phyloP scores from a whole-genome alignment of 2,797 vertebrate species.

The Rhincodon typus region DNA sequence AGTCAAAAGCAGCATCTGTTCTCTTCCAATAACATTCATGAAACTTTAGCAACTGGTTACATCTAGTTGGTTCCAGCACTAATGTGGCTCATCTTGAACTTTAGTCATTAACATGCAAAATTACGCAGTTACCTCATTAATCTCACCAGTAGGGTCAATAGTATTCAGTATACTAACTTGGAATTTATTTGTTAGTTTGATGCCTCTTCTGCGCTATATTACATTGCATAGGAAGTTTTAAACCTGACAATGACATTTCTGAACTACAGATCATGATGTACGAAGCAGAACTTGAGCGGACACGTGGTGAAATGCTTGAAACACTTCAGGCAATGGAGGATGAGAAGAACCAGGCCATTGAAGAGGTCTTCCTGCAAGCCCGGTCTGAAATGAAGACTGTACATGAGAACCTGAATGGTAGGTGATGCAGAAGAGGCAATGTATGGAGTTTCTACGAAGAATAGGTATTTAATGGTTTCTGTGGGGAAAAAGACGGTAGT shows the following conservation, averaged over 20 bases:
- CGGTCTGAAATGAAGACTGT: constrained; percentile 94
- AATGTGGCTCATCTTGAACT: background rate
- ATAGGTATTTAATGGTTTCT: background rate
- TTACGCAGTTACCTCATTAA: background rate
- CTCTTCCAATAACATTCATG: background rate
- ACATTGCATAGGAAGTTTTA: background rate
- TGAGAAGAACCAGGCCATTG: constrained; percentile 84
- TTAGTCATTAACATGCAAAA: background rate
- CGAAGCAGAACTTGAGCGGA: constrained; percentile 76
- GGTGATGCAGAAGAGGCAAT: constrained; percentile 32
- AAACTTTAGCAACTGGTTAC: background rate
- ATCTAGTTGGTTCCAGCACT: background rate
- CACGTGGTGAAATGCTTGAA: constrained; percentile 78
- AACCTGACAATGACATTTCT: background rate
- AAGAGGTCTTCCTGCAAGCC: constrained; percentile 81
- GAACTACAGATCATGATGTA: constrained; percentile 72
- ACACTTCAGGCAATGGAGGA: constrained; percentile 89
- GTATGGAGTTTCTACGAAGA: background rate
- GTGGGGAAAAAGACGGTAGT: background rate
- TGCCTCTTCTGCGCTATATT: background rate
- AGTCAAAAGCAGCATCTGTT: background rate
- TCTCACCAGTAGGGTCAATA: background rate
- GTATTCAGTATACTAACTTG: too few relatives aligned
- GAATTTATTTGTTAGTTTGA: background rate
- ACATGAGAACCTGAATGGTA: constrained; percentile 88